phyloP scores from a whole-genome alignment of 2,888 invertebrate species.

The Eristalis intricaria region DNA sequence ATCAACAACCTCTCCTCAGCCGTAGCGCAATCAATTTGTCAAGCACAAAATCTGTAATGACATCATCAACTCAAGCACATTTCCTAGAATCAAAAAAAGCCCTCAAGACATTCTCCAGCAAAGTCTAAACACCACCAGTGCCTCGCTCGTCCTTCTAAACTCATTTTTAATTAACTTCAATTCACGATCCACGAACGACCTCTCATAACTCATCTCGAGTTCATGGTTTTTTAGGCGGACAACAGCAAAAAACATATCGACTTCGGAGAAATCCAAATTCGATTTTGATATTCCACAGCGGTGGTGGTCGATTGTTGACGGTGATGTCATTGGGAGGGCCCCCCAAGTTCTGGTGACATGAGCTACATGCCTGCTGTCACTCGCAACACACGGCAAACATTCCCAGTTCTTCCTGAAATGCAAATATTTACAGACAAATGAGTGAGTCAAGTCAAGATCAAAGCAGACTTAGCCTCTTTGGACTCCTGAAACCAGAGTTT shows the following conservation, averaged over 20 bases:
- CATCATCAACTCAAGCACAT: conserved; percentile 25
- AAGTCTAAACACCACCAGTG: background rate
- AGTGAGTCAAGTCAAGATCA: conserved; percentile 17
- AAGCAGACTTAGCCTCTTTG: background rate
- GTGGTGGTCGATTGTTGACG: background rate
- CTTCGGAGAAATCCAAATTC: conserved; percentile 38
- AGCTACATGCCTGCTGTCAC: conserved; percentile 41
- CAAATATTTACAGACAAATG: conserved; percentile 46
- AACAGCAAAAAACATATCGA: background rate
- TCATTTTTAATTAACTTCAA: conserved; percentile 57
- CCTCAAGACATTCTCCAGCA: background rate
- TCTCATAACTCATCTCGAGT: conserved; percentile 45
- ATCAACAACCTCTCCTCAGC: background rate
- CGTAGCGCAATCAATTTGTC: conserved; percentile 41
- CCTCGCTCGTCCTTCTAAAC: conserved; percentile 40
- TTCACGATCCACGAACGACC: conserved; percentile 26
- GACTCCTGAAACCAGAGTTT: background rate
- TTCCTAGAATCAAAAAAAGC: conserved; percentile 33
- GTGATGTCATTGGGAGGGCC: conserved; percentile 33
- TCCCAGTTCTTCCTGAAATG: background rate
- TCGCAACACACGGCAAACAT: conserved; percentile 12
- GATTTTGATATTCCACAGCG: conserved; percentile 22
- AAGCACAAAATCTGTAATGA: conserved; percentile 25
- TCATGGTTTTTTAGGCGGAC: conserved; percentile 1
- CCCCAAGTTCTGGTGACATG: conserved; percentile 16